Conservation (phyloP, 2,888 invertebrate genomes). For the Gnatocerus cornutus region DNA sequence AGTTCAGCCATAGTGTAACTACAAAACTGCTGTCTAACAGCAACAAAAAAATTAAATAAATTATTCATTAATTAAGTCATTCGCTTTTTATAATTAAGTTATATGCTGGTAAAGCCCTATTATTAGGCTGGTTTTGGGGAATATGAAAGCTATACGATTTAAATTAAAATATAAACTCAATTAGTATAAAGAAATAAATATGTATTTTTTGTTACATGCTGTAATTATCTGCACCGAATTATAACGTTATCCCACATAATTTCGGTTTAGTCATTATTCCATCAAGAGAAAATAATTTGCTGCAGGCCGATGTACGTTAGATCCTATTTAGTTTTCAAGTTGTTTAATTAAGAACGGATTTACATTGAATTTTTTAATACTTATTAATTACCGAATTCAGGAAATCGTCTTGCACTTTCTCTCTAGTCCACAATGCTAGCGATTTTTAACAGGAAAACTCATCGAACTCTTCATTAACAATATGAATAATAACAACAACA, state of each 20-base stretch:
- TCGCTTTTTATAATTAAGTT: conserved; percentile 36
- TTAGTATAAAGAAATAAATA: conserved; percentile 43
- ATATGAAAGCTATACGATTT: conserved; percentile 31
- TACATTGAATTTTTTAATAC: conserved; percentile 26
- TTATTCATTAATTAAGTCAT: conserved; percentile 34
- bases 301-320: conserved; percentile 21
- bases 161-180: conserved; percentile 44
- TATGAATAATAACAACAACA: too few species aligned
- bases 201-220: conserved; percentile 39
- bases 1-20: conserved; percentile 5
- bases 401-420: conserved; percentile 25
- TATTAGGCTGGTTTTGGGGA: conserved; percentile 29
- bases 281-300: conserved; percentile 28
- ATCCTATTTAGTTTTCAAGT: conserved; percentile 22
- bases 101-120: conserved; percentile 30
- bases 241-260: conserved; percentile 37
- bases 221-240: conserved; percentile 40
- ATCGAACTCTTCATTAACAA: too few species aligned
- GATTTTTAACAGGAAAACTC: too few species aligned
- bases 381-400: conserved; percentile 22
- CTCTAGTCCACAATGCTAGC: not conserved
- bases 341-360: conserved; percentile 32
- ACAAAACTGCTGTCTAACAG: conserved; percentile 13
- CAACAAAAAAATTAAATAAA: conserved; percentile 35
- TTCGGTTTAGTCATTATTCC: conserved; percentile 33